phyloP scores from a whole-genome alignment of 2,113 vertebrate genomes.

The Naja naja region DNA sequence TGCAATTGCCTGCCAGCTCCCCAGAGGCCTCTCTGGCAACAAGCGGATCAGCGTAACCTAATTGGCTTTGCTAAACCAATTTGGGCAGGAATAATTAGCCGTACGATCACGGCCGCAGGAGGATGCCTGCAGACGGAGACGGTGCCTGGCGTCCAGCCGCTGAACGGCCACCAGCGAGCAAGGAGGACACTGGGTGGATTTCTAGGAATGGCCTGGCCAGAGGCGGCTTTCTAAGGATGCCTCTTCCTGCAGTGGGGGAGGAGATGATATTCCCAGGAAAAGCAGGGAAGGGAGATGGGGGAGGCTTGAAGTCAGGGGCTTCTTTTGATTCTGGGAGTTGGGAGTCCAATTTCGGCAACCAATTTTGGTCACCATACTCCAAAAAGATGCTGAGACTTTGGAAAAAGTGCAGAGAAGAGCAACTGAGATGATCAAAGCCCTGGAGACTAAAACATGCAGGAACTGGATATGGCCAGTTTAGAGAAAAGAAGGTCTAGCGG shows the following conservation, averaged over 20 bases:
- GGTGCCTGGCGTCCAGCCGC: neutral
- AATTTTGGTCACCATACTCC: too few species aligned
- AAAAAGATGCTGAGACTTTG: too few species aligned
- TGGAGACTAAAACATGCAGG: too few species aligned
- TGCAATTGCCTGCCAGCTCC: neutral
- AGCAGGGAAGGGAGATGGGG: neutral
- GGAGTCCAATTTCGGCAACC: neutral
- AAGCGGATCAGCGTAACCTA: conserved; percentile 54
- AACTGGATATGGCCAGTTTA: too few species aligned
- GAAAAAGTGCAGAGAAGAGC: too few species aligned
- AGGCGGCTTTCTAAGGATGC: neutral
- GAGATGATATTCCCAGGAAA: neutral
- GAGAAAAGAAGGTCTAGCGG: too few species aligned
- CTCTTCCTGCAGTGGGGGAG: neutral
- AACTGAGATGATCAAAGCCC: too few species aligned
- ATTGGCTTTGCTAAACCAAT: conserved; percentile 51
- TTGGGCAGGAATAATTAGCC: conserved; percentile 38
- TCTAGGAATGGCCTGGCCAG: neutral
- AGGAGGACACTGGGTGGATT: neutral
- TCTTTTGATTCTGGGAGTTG: neutral
- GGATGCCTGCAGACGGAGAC: neutral
- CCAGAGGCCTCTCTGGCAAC: conserved; percentile 23
- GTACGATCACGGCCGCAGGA: conserved; percentile 11
- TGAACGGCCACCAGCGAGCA: too few species aligned
- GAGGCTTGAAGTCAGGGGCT: neutral